Evolutionary conservation across 2,888 invertebrate species (phyloP).

Genomic region (Archaeoteleia sp.): DNA sequence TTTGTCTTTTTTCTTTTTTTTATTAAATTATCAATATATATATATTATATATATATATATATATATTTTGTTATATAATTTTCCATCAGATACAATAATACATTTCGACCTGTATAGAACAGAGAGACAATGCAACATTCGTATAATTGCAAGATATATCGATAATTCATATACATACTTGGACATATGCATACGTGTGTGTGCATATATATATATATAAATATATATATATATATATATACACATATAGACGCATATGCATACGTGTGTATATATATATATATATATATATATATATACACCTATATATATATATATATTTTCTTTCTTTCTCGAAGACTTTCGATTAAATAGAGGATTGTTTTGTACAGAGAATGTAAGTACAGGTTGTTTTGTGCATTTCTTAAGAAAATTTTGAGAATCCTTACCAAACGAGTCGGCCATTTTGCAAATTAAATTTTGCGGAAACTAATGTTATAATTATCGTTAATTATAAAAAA

Average conservation of each 20-base stretch:
- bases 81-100: conserved; percentile 72
- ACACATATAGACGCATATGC: too few species aligned
- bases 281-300: conserved; percentile 54
- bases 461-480: too few species aligned
- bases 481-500: too few species aligned
- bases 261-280: too few species aligned
- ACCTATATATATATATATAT: conserved; percentile 45
- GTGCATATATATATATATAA: conserved; percentile 61
- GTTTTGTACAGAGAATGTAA: conserved; percentile 61
- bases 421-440: conserved; percentile 38
- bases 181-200: neutral
- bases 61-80: conserved; percentile 68
- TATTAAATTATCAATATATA: conserved; percentile 56
- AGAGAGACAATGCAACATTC: conserved; percentile 70
- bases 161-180: conserved; percentile 57
- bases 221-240: too few species aligned
- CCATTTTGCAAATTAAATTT: too few species aligned
- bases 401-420: conserved; percentile 49
- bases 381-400: conserved; percentile 62
- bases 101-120: conserved; percentile 71
- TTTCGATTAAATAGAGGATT: conserved; percentile 66
- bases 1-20: conserved; percentile 31
- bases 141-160: conserved; percentile 67
- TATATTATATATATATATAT: conserved; percentile 62
- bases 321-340: conserved; percentile 65